Evolutionary conservation across 2,888 invertebrate species (phyloP).

Genomic region (Cantharis nigra): DNA sequence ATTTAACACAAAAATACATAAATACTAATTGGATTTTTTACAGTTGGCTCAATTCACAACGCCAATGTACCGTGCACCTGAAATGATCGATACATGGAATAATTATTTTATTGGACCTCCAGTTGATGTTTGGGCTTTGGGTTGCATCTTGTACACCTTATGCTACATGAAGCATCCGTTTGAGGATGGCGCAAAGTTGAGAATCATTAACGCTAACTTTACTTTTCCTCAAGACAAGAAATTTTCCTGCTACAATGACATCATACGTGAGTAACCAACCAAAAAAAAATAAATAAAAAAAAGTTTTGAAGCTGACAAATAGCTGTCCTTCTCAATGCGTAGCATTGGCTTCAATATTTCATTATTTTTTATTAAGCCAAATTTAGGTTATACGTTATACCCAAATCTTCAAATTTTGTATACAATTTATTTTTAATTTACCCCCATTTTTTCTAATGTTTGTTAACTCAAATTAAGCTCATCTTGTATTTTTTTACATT

Average conservation of each 20-base stretch:
- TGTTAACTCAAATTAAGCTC: too few species aligned
- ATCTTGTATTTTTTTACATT: too few species aligned
- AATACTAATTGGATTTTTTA: neutral
- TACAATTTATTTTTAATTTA: too few species aligned
- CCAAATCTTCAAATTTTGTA: too few species aligned
- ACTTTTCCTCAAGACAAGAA: slow-evolving; percentile 81
- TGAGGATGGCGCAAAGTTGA: slow-evolving; percentile 92
- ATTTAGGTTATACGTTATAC: too few species aligned
- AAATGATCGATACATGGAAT: slow-evolving; percentile 97
- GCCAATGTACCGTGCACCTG: slow-evolving; percentile 97
- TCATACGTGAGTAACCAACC: slow-evolving; percentile 70
- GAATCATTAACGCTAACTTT: slow-evolving; percentile 96
- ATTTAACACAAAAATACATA: neutral
- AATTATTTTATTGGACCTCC: slow-evolving; percentile 90
- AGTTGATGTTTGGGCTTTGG: slow-evolving; percentile 96
- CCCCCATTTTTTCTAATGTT: too few species aligned
- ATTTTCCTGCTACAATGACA: slow-evolving; percentile 84
- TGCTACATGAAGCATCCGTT: slow-evolving; percentile 96
- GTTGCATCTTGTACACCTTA: slow-evolving; percentile 90
- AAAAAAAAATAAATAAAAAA: too few species aligned
- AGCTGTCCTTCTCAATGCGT: too few species aligned
- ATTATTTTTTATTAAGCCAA: too few species aligned
- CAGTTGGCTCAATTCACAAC: slow-evolving; percentile 80
- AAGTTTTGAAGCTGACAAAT: too few species aligned
- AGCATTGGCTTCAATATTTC: too few species aligned